phyloP scores from a whole-genome alignment of 2,888 invertebrate species.

The Neoascia interrupta region DNA sequence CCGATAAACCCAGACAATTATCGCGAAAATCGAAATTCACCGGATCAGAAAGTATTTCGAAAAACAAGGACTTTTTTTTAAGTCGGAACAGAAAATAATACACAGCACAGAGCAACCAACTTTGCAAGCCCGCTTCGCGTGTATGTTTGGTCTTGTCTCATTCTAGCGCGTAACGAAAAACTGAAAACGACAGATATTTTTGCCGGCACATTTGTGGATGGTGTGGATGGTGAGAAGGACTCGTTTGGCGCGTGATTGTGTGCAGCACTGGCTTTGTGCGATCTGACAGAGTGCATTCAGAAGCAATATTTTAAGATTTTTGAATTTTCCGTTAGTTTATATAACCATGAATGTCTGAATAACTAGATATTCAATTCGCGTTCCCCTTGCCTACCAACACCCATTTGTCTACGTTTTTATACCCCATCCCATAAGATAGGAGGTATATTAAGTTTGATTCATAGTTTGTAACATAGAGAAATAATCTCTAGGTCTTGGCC shows the following conservation, averaged over 20 bases:
- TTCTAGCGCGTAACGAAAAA: too few relatives aligned
- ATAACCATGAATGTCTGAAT: too few relatives aligned
- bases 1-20: constrained; percentile 3
- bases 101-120: constrained; percentile 13
- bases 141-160: too few relatives aligned
- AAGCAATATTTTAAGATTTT: neutral
- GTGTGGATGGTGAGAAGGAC: constrained; percentile 51
- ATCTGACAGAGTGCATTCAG: constrained; percentile 22
- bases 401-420: too few relatives aligned
- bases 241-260: constrained; percentile 31
- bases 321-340: too few relatives aligned
- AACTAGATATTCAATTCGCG: too few relatives aligned
- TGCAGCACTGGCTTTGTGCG: neutral
- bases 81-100: constrained; percentile 58
- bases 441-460: too few relatives aligned
- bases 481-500: too few relatives aligned
- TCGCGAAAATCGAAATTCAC: constrained; percentile 1
- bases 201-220: constrained; percentile 55
- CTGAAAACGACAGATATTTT: too few relatives aligned
- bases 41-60: constrained; percentile 15
- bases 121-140: neutral
- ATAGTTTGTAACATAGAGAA: too few relatives aligned
- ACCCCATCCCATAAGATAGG: too few relatives aligned
- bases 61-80: constrained; percentile 38
- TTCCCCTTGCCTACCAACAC: too few relatives aligned